Percentiles rank a stretch among this genome's conserved stretches.
Conservation (phyloP, 2,797 vertebrate genomes). For the Mormyrops boulengeri region DNA sequence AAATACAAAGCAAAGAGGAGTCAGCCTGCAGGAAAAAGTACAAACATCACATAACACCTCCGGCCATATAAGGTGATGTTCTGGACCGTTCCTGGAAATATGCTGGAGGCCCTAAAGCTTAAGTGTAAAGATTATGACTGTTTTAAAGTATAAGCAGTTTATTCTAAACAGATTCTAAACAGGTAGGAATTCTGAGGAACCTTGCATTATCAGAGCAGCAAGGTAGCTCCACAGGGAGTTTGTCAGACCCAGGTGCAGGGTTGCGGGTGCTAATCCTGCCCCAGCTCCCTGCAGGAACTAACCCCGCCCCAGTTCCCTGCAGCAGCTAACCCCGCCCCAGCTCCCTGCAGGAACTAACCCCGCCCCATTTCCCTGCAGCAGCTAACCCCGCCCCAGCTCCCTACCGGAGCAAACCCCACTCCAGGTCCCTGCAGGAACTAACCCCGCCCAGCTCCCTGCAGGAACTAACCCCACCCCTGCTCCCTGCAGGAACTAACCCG, state of each 20-base stretch:
- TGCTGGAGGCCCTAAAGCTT: not conserved
- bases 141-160: not conserved
- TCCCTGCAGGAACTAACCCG: too few relatives aligned
- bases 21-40: not conserved
- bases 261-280: not conserved
- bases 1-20: not conserved
- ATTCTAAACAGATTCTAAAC: not conserved
- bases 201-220: not conserved
- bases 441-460: not conserved
- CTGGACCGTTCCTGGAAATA: not conserved
- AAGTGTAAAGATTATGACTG: not conserved
- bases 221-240: not conserved
- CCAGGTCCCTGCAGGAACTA: too few relatives aligned
- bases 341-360: not conserved
- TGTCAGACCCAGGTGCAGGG: not conserved
- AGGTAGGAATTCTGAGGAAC: not conserved
- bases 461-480: too few relatives aligned
- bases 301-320: too few relatives aligned
- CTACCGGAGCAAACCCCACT: too few relatives aligned
- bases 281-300: not conserved
- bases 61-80: not conserved
- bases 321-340: not conserved
- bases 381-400: too few relatives aligned
- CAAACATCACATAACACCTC: not conserved
- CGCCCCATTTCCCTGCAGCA: too few relatives aligned